These are phyloP conservation scores for Seriola rivoliana DNA, from an alignment of 2,113 vertebrate species.

Conservation along the genomic window DNA sequence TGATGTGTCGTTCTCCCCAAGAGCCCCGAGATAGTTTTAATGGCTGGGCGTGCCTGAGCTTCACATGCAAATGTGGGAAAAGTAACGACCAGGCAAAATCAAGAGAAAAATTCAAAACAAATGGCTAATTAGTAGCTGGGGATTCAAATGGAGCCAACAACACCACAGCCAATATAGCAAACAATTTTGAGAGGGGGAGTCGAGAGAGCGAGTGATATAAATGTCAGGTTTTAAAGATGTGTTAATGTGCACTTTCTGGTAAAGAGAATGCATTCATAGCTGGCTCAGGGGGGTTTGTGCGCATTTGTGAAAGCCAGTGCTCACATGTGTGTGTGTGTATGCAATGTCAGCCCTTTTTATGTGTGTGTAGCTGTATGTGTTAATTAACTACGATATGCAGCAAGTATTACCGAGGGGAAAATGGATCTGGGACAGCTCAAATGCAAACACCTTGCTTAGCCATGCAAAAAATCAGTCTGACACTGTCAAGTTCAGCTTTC, in stretches of 20 bases:
- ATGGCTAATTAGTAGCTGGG: constrained; percentile 79
- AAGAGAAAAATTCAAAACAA: constrained; percentile 75
- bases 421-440: constrained; percentile 57
- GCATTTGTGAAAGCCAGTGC: constrained; percentile 4
- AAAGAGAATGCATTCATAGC: constrained; percentile 47
- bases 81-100: constrained; percentile 63
- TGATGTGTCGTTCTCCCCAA: constrained; percentile 34
- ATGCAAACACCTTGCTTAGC: constrained; percentile 65
- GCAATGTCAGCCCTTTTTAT: constrained; percentile 36
- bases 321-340: constrained; percentile 25
- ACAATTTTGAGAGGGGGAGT: constrained; percentile 51
- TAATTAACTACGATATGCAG: constrained; percentile 62
- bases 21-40: constrained; percentile 63
- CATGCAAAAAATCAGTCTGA: constrained; percentile 65
- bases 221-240: constrained; percentile 72
- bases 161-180: constrained; percentile 62
- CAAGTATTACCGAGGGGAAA: constrained; percentile 37
- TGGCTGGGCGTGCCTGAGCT: constrained; percentile 60
- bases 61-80: constrained; percentile 77
- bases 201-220: constrained; percentile 47
- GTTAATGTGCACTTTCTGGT: constrained; percentile 70
- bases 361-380: constrained; percentile 50
- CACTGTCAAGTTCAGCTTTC: constrained; percentile 56
- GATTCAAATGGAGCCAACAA: constrained; percentile 67
- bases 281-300: constrained; percentile 31